Conservation (phyloP, 2,888 invertebrate genomes). For the Mechanitis messenoides region DNA sequence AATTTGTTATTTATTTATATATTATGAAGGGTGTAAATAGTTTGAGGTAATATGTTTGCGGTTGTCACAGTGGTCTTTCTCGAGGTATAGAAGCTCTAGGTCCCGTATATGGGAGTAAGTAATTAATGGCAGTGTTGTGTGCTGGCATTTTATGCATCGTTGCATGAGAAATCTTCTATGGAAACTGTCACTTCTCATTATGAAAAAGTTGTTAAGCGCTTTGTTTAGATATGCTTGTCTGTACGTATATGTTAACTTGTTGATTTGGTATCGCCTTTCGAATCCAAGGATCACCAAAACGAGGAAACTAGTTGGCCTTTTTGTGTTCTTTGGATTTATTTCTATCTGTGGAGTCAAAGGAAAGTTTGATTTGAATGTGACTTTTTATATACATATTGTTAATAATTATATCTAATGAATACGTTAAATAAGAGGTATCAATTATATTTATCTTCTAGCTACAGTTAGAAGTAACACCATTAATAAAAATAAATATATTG, state of each 20-base stretch:
- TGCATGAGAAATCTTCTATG: conserved; percentile 65
- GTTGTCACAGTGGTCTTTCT: conserved; percentile 50
- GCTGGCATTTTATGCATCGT: conserved; percentile 64
- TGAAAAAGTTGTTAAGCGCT: conserved; percentile 61
- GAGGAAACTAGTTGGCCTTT: conserved; percentile 13
- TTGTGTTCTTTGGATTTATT: conserved; percentile 18
- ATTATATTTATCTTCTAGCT: no score
- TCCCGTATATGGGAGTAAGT: conserved; percentile 63
- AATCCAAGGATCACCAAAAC: conserved; percentile 18
- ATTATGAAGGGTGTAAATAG: conserved; percentile 33
- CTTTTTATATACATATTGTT: no score
- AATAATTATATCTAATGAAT: no score
- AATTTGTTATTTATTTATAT: conserved; percentile 30
- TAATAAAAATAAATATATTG: no score
- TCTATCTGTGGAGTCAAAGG: conserved; percentile 16
- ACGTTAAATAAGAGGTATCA: no score
- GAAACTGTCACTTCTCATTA: conserved; percentile 64
- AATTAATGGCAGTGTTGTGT: conserved; percentile 67
- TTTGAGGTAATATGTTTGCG: conserved; percentile 17
- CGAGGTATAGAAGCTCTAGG: conserved; percentile 53
- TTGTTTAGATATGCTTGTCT: conserved; percentile 41
- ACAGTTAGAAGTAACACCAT: no score
- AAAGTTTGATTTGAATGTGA: conserved; percentile 7
- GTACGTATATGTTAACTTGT: conserved; percentile 34
- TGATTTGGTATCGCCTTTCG: conserved; percentile 24